Conservation (phyloP, 2,113 vertebrate species). For the Cariama cristata region DNA sequence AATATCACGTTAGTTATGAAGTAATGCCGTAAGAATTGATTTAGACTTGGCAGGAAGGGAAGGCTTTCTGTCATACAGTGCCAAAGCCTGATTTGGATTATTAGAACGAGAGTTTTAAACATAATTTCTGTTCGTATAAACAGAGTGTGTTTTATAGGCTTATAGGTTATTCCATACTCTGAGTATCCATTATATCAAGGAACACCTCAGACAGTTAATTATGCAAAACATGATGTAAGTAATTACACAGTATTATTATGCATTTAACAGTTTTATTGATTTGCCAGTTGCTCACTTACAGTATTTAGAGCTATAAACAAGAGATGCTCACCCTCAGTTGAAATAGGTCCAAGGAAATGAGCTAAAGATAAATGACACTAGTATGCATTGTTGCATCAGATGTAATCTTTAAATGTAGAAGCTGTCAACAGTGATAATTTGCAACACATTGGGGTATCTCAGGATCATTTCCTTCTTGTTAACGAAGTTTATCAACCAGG, state of each 20-base stretch:
- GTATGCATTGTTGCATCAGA: conserved; percentile 63
- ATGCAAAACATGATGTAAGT: conserved; percentile 79
- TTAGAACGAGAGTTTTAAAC: conserved; percentile 68
- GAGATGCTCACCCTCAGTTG: conserved; percentile 67
- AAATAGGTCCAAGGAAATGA: conserved; percentile 76
- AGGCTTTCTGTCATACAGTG: conserved; percentile 49
- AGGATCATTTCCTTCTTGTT: conserved; percentile 55
- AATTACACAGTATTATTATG: conserved; percentile 79
- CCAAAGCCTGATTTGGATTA: conserved; percentile 60
- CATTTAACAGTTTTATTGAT: conserved; percentile 82
- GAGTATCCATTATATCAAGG: conserved; percentile 71
- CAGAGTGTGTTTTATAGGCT: conserved; percentile 72
- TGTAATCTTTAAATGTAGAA: conserved; percentile 64
- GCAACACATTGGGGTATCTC: conserved; percentile 40
- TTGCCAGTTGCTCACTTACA: conserved; percentile 72
- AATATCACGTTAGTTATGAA: conserved; percentile 89
- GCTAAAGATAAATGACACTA: conserved; percentile 72
- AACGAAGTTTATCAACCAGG: conserved; percentile 63
- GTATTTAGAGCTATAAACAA: conserved; percentile 77
- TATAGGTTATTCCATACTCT: conserved; percentile 56
- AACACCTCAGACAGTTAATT: conserved; percentile 79
- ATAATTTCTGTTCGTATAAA: conserved; percentile 66
- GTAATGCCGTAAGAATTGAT: conserved; percentile 98
- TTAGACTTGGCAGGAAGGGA: conserved; percentile 76
- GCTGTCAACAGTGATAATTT: conserved; percentile 48